Percentiles rank a stretch among this genome's conserved stretches.
Conservation (phyloP, 2,797 vertebrate genomes). For the Loris lydekkerianus region DNA sequence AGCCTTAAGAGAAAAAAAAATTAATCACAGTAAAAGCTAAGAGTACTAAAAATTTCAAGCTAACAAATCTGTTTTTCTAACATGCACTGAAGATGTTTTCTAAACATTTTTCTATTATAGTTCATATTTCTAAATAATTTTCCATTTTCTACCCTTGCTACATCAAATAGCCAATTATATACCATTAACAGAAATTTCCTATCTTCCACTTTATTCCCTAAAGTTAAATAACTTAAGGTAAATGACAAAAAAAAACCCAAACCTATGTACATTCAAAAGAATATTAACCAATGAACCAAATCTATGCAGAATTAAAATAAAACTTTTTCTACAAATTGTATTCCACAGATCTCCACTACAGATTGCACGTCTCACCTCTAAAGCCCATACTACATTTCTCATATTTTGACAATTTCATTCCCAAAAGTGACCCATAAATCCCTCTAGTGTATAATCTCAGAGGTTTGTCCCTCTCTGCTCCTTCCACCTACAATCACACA, state of each 20-base stretch:
- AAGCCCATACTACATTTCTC: neutral
- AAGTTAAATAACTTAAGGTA: conserved; percentile 36
- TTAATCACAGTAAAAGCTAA: neutral
- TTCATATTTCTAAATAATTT: conserved; percentile 42
- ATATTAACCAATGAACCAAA: neutral
- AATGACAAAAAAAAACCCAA: conserved; percentile 18
- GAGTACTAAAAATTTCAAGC: neutral
- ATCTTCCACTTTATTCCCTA: neutral
- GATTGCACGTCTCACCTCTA: neutral
- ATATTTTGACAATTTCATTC: neutral
- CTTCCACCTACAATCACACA: neutral
- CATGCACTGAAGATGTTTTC: neutral
- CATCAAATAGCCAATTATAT: neutral
- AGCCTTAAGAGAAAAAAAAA: neutral
- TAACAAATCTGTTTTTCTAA: neutral
- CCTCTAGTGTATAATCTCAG: neutral
- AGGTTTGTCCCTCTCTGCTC: conserved; percentile 11
- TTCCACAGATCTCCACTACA: neutral
- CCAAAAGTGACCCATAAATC: neutral
- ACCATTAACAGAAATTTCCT: conserved; percentile 9
- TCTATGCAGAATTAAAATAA: neutral
- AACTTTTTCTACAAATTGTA: neutral
- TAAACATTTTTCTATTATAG: conserved; percentile 20
- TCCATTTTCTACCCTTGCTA: conserved; percentile 31
- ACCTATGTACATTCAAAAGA: neutral